Base-by-base conservation (phyloP, 2,797 vertebrate species). In the Coregonus ussuriensis region DNA sequence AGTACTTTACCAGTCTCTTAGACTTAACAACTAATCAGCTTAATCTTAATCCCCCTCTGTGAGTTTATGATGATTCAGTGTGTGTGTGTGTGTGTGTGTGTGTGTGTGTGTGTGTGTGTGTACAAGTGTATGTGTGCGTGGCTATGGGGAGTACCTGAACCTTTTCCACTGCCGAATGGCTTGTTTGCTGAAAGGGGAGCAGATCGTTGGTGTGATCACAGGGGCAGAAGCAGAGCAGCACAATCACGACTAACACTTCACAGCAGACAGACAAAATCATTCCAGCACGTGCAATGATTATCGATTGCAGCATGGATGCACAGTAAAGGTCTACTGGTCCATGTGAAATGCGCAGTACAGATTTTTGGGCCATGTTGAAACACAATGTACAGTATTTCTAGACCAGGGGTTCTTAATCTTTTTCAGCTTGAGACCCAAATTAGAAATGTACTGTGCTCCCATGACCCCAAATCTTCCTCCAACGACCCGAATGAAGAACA, bases 131-230 rank as follows among this genome's bases (percentile, higher is more conserved):
- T 69, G 59, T 71, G 53, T 51, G 69, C 13, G 74, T 68, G 67
- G 54, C 76, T 47, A 25, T 69, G 53, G 41, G 11, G 41, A 47
- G 77, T 86, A 86, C 83, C 87, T 89, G 80, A 25, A 77, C 74
- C 62, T 66, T 87, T 41, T 79, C 59, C 67, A 69, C 74, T 63
- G 74, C 80, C 13, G 35, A 75, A 25, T 77, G 76, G 63, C 52
- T 47, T 15, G 67, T 85, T 82, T 85, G 72, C 81, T 85, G 82
- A 83, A 78, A 69, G 56, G 74, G 33, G 52, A 77, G 52, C 75
- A 77, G 54, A 72, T 9, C 29, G n/a, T 68, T 68, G 29, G 16
- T n/a, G 53, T 73, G 53, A 73, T 54, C 53, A 73, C 15, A 31
- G 33, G 16, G 71, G 71, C 74, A 72, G 69, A 78, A 65, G 52